Percentiles rank a stretch among this genome's conserved stretches.
phyloP scores from a whole-genome alignment of 2,797 vertebrate genomes.

The Melanotaenia pygmaea region DNA sequence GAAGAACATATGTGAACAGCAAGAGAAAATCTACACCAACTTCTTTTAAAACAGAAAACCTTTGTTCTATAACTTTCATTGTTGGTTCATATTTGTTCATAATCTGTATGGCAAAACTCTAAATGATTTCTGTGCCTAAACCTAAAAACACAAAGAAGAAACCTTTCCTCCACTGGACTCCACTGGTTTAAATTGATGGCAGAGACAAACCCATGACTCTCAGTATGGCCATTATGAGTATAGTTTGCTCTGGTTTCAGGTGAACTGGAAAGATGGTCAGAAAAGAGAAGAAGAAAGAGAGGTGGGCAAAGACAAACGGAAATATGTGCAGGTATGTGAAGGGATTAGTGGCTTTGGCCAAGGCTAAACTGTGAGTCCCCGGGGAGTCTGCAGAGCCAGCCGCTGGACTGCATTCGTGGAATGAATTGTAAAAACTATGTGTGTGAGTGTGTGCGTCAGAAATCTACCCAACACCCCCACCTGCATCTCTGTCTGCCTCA shows the following conservation, averaged over 20 bases:
- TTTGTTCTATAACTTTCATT: background rate
- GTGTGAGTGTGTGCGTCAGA: slow-evolving; percentile 39
- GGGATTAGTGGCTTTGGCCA: slow-evolving; percentile 69
- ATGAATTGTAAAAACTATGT: slow-evolving; percentile 51
- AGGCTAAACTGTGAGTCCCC: slow-evolving; percentile 73
- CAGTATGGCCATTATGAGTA: background rate
- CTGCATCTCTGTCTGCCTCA: slow-evolving; percentile 46
- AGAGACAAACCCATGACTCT: background rate
- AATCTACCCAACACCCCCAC: slow-evolving; percentile 29
- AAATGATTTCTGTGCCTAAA: background rate
- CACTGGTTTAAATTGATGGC: background rate
- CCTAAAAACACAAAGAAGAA: background rate
- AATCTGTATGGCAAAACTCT: background rate
- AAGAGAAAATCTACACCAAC: background rate
- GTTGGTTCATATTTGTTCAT: background rate
- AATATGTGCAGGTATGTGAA: slow-evolving; percentile 49
- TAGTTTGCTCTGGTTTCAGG: background rate
- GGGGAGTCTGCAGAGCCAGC: slow-evolving; percentile 69
- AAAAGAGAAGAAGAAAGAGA: background rate
- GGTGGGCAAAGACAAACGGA: background rate
- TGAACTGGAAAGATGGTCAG: background rate
- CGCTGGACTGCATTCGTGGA: slow-evolving; percentile 56
- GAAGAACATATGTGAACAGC: background rate
- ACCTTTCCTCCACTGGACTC: background rate
- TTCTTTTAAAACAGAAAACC: background rate